Evolutionary conservation across 2,888 invertebrate genomes (phyloP).

Genomic region (Volucella bombylans): DNA sequence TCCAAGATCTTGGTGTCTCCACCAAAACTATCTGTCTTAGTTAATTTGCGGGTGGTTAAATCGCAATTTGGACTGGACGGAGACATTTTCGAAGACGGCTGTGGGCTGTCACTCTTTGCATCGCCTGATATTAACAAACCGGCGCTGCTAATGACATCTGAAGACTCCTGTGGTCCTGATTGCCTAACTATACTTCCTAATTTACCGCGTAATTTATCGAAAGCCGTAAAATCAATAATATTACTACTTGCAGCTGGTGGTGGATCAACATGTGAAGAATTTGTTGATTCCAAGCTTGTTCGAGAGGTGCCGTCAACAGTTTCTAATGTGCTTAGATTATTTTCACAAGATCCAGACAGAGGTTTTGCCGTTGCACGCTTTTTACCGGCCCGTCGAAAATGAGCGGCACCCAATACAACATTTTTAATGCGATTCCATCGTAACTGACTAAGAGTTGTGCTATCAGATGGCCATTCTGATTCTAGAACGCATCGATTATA

Average conservation of each 20-base stretch:
- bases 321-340: slow-evolving; percentile 81
- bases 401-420: slow-evolving; percentile 94
- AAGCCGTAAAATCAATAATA: slow-evolving; percentile 83
- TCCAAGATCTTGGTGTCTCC: slow-evolving; percentile 90
- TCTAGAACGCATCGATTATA: slow-evolving; percentile 93
- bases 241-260: slow-evolving; percentile 73
- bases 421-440: slow-evolving; percentile 97
- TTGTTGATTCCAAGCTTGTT: slow-evolving; percentile 82
- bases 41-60: slow-evolving; percentile 83
- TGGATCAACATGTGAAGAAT: slow-evolving; percentile 76
- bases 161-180: slow-evolving; percentile 80
- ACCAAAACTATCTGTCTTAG: slow-evolving; percentile 89
- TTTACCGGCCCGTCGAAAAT: slow-evolving; percentile 91
- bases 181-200: slow-evolving; percentile 87
- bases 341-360: slow-evolving; percentile 80
- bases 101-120: slow-evolving; percentile 75
- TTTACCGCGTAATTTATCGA: slow-evolving; percentile 85
- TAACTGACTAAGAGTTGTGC: slow-evolving; percentile 88
- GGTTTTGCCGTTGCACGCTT: slow-evolving; percentile 84
- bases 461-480: slow-evolving; percentile 95
- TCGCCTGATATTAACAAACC: slow-evolving; percentile 84
- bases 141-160: slow-evolving; percentile 83
- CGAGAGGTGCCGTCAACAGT: slow-evolving; percentile 82
- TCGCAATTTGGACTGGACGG: slow-evolving; percentile 86
- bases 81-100: slow-evolving; percentile 48